Conservation (phyloP, 1,140 invertebrate species). For the Ditylenchus dipsaci region DNA sequence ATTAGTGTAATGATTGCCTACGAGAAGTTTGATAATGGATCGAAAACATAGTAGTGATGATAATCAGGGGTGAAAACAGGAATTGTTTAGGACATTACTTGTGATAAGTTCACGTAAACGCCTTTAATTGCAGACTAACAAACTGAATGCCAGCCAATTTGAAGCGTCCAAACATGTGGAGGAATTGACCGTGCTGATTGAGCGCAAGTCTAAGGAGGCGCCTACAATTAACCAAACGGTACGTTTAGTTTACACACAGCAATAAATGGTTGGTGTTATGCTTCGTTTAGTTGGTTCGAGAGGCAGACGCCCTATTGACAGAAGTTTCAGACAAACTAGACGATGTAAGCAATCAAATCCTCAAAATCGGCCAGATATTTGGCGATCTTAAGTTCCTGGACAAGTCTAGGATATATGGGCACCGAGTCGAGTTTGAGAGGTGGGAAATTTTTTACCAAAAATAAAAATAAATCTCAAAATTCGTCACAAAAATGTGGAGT, state of each 20-base stretch:
- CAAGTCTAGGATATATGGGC: slow-evolving; percentile 6
- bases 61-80: too few species aligned
- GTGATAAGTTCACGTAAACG: too few species aligned
- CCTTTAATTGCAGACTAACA: slow-evolving; percentile 13
- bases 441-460: not conserved
- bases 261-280: not conserved
- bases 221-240: slow-evolving; percentile 26
- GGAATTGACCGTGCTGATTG: slow-evolving; percentile 25
- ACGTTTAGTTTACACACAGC: not conserved
- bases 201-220: slow-evolving; percentile 10
- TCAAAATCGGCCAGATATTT: slow-evolving; percentile 9
- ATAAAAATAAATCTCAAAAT: not conserved
- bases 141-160: slow-evolving; percentile 17
- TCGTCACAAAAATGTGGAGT: not conserved
- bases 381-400: slow-evolving; percentile 21
- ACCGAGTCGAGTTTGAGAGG: slow-evolving; percentile 29
- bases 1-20: too few species aligned
- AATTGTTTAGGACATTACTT: too few species aligned
- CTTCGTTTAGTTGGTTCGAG: slow-evolving; percentile 20
- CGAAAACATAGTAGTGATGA: too few species aligned
- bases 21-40: too few species aligned
- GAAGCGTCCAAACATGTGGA: slow-evolving; percentile 17
- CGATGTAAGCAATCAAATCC: slow-evolving; percentile 18
- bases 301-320: slow-evolving; percentile 23
- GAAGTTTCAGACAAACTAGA: slow-evolving; percentile 27